A percentile compares a stretch with the other conserved stretches of the same genome.
Evolutionary conservation across 2,797 vertebrate species (phyloP).

Genomic region (Pyrrhura leucotis): DNA sequence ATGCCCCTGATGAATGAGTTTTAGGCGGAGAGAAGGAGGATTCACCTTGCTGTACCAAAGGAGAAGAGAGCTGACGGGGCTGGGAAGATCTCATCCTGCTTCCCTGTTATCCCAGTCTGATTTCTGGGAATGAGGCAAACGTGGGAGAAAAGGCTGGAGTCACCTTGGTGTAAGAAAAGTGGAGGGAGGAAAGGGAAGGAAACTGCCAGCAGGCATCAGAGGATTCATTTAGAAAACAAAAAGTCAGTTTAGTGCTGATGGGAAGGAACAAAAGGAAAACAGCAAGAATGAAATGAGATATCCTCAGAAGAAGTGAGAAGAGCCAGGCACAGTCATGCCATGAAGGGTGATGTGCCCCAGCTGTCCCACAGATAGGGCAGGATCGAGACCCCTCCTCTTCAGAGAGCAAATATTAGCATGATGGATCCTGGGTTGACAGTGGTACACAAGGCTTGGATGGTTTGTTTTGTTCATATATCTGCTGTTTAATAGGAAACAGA

Average conservation of each 20-base stretch:
- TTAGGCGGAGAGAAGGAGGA: neutral
- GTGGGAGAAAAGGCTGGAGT: neutral
- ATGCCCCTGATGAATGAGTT: neutral
- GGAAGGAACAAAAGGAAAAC: neutral
- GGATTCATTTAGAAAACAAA: neutral
- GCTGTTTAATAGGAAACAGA: neutral
- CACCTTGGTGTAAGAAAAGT: neutral
- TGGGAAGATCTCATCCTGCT: neutral
- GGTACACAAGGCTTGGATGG: neutral
- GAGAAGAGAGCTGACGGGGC: neutral
- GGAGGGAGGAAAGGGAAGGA: neutral
- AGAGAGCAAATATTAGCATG: neutral
- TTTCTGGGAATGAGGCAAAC: neutral
- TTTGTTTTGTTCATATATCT: neutral
- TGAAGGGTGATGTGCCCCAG: neutral
- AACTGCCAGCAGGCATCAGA: neutral
- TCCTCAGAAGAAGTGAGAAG: neutral
- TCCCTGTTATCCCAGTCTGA: neutral
- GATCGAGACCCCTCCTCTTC: neutral
- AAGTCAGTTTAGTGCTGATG: neutral
- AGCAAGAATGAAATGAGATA: neutral
- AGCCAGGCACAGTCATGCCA: neutral
- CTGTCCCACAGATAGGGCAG: neutral
- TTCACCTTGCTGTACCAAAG: accelerated
- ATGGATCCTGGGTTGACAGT: neutral